Evolutionary conservation across 2,797 vertebrate species (phyloP).

Genomic region (Manis pentadactyla): DNA sequence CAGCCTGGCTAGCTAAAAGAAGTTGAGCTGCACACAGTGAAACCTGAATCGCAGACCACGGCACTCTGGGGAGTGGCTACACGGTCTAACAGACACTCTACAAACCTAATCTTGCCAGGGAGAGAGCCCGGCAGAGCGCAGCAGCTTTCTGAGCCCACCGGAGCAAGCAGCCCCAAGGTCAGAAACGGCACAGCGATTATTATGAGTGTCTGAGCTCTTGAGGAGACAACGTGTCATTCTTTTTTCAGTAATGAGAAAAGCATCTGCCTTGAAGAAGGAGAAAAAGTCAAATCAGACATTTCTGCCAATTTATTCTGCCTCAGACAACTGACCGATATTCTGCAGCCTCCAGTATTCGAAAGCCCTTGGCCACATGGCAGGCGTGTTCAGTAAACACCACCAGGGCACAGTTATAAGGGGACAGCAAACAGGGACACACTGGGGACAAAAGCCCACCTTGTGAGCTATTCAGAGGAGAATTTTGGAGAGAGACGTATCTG

Average conservation of each 20-base stretch:
- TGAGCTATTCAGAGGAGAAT: background rate
- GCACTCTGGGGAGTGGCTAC: background rate
- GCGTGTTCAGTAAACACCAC: background rate
- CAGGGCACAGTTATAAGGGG: background rate
- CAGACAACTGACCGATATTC: background rate
- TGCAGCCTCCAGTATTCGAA: background rate
- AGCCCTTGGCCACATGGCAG: background rate
- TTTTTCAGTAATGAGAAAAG: constrained; percentile 63
- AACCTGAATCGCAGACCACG: background rate
- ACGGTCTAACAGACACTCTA: background rate
- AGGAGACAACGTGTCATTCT: constrained; percentile 64
- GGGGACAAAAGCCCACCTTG: constrained; percentile 5
- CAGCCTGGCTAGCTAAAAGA: background rate
- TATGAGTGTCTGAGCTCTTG: background rate
- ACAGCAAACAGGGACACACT: background rate
- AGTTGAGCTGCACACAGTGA: background rate
- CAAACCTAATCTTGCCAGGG: background rate
- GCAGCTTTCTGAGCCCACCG: fast-evolving
- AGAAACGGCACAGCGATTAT: background rate
- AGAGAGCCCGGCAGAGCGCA: fast-evolving
- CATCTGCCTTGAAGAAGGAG: constrained; percentile 58
- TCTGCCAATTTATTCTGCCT: constrained; percentile 62
- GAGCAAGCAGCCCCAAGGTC: background rate
- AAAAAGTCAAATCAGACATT: constrained; percentile 68
- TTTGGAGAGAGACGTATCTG: background rate